Percentiles rank a stretch among this genome's conserved stretches.
Evolutionary conservation across 2,797 vertebrate genomes (phyloP).

Genomic region (Botia kubotai): DNA sequence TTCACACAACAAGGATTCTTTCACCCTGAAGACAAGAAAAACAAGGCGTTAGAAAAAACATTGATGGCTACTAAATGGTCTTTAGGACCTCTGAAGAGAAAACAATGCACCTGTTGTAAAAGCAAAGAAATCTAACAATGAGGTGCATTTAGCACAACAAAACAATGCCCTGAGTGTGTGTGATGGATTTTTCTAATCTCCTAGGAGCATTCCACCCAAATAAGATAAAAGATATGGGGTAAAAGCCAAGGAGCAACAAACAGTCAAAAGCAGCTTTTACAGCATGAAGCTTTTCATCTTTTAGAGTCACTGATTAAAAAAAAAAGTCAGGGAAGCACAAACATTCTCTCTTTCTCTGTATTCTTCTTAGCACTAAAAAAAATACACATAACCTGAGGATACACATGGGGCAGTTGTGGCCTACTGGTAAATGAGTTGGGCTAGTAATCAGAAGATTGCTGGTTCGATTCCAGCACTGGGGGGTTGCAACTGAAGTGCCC

Average conservation of each 20-base stretch:
- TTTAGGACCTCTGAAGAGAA: constrained; percentile 50
- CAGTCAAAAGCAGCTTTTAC: constrained; percentile 78
- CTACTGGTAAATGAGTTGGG: too few relatives aligned
- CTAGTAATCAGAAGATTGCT: too few relatives aligned
- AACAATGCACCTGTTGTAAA: constrained; percentile 44
- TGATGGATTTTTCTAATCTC: constrained; percentile 67
- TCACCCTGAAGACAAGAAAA: constrained; percentile 70
- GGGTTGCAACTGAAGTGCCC: too few relatives aligned
- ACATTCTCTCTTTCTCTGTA: constrained; percentile 61
- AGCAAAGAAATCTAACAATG: constrained; percentile 68
- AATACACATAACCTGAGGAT: constrained; percentile 74
- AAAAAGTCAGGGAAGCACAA: constrained; percentile 71
- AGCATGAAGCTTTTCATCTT: constrained; percentile 77
- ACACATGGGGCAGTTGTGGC: constrained; percentile 51
- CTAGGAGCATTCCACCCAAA: constrained; percentile 68
- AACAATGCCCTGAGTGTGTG: constrained; percentile 70
- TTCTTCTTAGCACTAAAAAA: constrained; percentile 65
- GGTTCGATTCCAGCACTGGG: too few relatives aligned
- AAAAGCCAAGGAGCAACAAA: constrained; percentile 37
- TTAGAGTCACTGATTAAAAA: constrained; percentile 73
- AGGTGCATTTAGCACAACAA: constrained; percentile 69
- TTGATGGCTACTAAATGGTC: constrained; percentile 48
- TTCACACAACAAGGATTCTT: constrained; percentile 56
- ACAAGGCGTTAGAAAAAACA: constrained; percentile 60
- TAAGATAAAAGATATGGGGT: constrained; percentile 57